phyloP scores from a whole-genome alignment of 1,140 invertebrate species.

The Gyrodactylus bullatarudis region DNA sequence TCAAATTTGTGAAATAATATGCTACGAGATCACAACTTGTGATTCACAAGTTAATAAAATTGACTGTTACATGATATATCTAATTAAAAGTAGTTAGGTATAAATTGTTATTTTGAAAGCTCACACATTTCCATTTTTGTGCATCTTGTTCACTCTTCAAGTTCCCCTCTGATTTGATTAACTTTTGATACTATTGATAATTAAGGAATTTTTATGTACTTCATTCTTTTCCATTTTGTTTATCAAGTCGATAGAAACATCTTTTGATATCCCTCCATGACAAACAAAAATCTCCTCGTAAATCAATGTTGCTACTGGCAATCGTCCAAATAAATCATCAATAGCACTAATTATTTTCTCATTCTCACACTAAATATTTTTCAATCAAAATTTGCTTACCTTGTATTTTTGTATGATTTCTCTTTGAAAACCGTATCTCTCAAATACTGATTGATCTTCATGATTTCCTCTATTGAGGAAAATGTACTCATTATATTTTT shows the following conservation, averaged over 20 bases:
- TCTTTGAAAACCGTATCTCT: conserved; percentile 26
- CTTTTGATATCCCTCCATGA: neutral
- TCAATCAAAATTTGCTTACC: no score
- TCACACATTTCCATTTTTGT: neutral
- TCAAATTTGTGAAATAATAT: no score
- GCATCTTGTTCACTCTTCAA: neutral
- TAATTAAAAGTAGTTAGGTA: no score
- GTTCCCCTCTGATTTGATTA: neutral
- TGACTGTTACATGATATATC: no score
- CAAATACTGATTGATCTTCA: conserved; percentile 63
- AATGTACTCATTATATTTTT: conserved; percentile 43
- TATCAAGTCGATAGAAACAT: neutral
- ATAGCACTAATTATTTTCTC: neutral
- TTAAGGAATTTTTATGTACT: neutral
- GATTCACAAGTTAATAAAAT: no score
- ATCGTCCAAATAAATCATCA: neutral
- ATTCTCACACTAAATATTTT: no score
- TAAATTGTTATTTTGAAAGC: no score
- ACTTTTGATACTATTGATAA: neutral
- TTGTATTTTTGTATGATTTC: neutral
- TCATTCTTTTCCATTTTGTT: neutral
- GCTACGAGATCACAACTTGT: no score
- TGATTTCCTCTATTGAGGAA: conserved; percentile 60
- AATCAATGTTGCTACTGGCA: neutral
- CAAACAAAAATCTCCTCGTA: neutral